Percentiles rank a stretch among this genome's conserved stretches.
phyloP scores from a whole-genome alignment of 2,797 vertebrate species.

The Fistularia tabacaria region DNA sequence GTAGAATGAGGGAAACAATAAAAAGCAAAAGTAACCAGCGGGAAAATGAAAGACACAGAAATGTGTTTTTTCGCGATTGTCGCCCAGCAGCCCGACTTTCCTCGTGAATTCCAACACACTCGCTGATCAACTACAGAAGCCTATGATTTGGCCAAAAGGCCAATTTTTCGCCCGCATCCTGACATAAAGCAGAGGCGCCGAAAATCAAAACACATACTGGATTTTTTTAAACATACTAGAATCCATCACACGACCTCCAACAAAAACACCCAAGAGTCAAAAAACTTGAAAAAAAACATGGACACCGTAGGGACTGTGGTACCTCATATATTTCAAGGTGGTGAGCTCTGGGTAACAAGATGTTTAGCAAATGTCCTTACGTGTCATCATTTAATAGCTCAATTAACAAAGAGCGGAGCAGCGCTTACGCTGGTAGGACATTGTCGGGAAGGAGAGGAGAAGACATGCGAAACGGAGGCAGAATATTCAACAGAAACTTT shows the following conservation, averaged over 20 bases:
- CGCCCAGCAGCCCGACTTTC: too few relatives aligned
- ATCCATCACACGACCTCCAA: too few relatives aligned
- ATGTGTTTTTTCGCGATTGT: too few relatives aligned
- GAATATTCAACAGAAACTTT: constrained; percentile 57
- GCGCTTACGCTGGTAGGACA: too few relatives aligned
- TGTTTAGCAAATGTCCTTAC: constrained; percentile 4
- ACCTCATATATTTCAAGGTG: background rate
- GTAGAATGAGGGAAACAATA: constrained; percentile 32
- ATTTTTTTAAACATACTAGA: too few relatives aligned
- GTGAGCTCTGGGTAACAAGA: constrained; percentile 30
- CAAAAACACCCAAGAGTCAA: background rate
- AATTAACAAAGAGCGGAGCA: background rate
- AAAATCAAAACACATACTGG: too few relatives aligned
- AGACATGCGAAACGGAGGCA: constrained; percentile 41
- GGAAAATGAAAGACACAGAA: too few relatives aligned
- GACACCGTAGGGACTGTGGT: background rate
- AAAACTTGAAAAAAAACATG: background rate
- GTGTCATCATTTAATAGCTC: constrained; percentile 5
- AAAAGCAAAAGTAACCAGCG: constrained; percentile 33
- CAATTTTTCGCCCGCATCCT: too few relatives aligned
- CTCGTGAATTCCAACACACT: too few relatives aligned
- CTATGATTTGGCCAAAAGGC: too few relatives aligned
- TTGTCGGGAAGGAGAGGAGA: background rate
- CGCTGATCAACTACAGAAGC: too few relatives aligned
- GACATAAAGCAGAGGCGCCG: too few relatives aligned